Conservation (phyloP, 2,888 invertebrate species). For the Rutpela maculata region DNA sequence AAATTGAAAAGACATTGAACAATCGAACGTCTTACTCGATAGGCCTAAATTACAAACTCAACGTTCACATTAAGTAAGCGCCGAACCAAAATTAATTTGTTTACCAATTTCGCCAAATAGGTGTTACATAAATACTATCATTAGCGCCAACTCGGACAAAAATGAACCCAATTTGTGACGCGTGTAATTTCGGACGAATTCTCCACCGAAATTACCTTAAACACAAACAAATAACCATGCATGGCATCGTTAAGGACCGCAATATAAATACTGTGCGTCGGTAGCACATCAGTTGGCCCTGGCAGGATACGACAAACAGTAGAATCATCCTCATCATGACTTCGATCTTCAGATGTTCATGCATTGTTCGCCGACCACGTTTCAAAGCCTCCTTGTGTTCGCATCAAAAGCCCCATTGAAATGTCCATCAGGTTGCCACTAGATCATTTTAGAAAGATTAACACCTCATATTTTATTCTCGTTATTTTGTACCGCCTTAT, state of each 20-base stretch:
- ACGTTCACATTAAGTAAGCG: too few species aligned
- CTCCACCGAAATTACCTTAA: conserved; percentile 6
- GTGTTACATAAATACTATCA: neutral
- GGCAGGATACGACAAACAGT: conserved; percentile 60
- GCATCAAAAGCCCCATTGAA: conserved; percentile 68
- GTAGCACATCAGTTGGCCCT: conserved; percentile 28
- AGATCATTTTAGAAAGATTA: conserved; percentile 71
- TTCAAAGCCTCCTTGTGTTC: conserved; percentile 68
- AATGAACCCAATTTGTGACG: neutral
- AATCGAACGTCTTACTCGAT: too few species aligned
- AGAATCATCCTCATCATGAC: conserved; percentile 64
- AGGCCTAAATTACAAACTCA: too few species aligned
- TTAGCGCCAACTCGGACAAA: neutral
- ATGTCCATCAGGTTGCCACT: conserved; percentile 71
- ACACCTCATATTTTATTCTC: conserved; percentile 69
- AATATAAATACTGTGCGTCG: conserved; percentile 13
- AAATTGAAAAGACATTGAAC: too few species aligned
- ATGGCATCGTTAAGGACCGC: neutral
- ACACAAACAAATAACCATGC: conserved; percentile 16
- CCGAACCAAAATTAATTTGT: neutral
- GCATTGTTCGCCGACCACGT: conserved; percentile 67
- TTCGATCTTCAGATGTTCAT: conserved; percentile 66
- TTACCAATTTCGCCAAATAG: neutral
- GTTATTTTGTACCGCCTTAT: conserved; percentile 64
- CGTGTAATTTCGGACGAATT: neutral